Conservation (phyloP, 23 tunicate species). For the Ciona savignyi region DNA sequence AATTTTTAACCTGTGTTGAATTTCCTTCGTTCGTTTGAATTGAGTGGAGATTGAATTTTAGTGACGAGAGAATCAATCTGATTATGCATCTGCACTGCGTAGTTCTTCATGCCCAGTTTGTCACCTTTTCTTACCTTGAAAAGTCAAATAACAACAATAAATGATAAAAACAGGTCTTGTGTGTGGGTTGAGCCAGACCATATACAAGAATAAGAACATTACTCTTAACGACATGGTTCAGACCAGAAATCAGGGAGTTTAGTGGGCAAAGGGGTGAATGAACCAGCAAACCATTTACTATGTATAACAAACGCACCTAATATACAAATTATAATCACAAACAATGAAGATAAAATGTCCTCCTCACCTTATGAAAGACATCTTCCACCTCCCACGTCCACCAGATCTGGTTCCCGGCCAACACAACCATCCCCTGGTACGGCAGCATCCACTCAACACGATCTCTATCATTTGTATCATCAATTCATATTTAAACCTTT, state of each 20-base stretch:
- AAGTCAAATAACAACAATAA: neutral
- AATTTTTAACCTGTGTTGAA: slow-evolving; percentile 96
- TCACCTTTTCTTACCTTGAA: slow-evolving; percentile 84
- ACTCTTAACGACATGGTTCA: no score
- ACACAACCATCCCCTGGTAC: slow-evolving; percentile 97
- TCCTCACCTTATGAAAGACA: slow-evolving; percentile 69
- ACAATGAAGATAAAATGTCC: no score
- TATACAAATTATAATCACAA: no score
- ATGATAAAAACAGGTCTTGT: no score
- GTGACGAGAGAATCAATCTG: slow-evolving; percentile 88
- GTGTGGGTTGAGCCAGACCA: no score
- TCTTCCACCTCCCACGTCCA: slow-evolving; percentile 99
- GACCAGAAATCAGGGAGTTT: no score
- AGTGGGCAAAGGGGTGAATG: no score
- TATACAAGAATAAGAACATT: no score
- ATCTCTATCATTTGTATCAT: no score
- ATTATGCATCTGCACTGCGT: slow-evolving; percentile 77
- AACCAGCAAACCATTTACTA: no score
- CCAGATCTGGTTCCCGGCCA: slow-evolving; percentile 98
- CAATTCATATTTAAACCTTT: no score
- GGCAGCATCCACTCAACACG: slow-evolving; percentile 95
- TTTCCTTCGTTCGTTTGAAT: slow-evolving; percentile 71
- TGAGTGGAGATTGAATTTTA: slow-evolving; percentile 66
- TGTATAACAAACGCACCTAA: no score
- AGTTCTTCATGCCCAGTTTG: slow-evolving; percentile 90